Evolutionary conservation across 2,113 vertebrate genomes (phyloP).

Genomic region (Saimiri boliviensis): DNA sequence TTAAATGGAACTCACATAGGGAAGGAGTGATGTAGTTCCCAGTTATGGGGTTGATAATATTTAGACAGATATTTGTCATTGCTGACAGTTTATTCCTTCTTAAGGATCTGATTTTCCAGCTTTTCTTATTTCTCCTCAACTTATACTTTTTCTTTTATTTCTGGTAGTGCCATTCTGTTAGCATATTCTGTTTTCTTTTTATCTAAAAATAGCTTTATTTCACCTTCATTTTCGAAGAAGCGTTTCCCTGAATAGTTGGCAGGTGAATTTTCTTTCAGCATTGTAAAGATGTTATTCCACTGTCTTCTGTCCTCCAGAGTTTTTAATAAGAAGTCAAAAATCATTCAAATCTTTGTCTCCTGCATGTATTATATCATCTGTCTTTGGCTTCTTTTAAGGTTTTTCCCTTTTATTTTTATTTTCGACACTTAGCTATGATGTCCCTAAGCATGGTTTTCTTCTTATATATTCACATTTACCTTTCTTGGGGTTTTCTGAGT

Average conservation of each 20-base stretch:
- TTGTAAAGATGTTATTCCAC: background rate
- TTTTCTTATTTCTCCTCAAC: background rate
- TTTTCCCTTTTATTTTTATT: background rate
- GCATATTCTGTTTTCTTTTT: background rate
- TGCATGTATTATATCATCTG: background rate
- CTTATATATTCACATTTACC: background rate
- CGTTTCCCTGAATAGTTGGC: background rate
- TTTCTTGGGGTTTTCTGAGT: background rate
- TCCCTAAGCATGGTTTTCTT: background rate
- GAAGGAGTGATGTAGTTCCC: background rate
- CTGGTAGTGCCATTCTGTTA: background rate
- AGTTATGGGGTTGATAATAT: background rate
- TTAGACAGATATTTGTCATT: background rate
- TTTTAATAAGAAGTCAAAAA: background rate
- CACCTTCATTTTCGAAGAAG: background rate
- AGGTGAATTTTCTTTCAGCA: background rate
- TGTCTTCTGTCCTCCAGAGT: background rate
- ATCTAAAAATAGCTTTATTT: background rate
- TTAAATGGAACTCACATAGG: background rate
- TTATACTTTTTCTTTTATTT: background rate
- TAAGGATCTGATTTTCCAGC: background rate
- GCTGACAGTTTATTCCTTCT: background rate
- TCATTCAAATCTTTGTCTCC: background rate
- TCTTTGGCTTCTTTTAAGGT: background rate
- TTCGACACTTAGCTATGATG: background rate